Conservation (phyloP, 2,797 vertebrate genomes). For the Carapus acus region DNA sequence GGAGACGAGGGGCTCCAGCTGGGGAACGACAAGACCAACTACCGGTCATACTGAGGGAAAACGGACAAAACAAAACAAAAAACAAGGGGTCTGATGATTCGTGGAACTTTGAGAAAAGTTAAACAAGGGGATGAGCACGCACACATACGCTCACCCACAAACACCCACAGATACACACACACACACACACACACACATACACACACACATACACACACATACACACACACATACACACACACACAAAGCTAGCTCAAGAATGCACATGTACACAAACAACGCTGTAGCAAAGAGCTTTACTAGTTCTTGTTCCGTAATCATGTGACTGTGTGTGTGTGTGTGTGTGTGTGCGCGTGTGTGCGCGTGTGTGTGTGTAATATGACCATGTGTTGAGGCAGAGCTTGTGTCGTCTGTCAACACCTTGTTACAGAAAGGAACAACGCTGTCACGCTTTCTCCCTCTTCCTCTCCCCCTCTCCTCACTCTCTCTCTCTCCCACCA, state of each 20-base stretch:
- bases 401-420: constrained; percentile 62
- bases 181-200: not conserved
- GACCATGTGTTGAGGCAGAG: constrained; percentile 31
- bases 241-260: too few relatives aligned
- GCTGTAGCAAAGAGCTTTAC: too few relatives aligned
- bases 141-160: constrained; percentile 8
- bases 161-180: constrained; percentile 23
- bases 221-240: too few relatives aligned
- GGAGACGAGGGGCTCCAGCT: too few relatives aligned
- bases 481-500: constrained; percentile 16
- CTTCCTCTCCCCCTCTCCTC: constrained; percentile 17
- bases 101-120: too few relatives aligned
- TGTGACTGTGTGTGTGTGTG: constrained; percentile 12
- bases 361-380: constrained; percentile 18
- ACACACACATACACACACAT: not conserved
- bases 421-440: constrained; percentile 54
- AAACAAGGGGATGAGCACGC: too few relatives aligned
- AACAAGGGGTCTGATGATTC: too few relatives aligned
- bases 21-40: too few relatives aligned
- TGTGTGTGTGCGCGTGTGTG: constrained; percentile 9
- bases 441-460: constrained; percentile 36
- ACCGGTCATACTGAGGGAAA: too few relatives aligned
- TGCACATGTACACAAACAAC: too few relatives aligned
- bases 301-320: too few relatives aligned
- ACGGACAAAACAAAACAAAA: too few relatives aligned